Conservation (phyloP, 37 sponge, comb jelly and placozoan genomes). For the Beroe ovata region DNA sequence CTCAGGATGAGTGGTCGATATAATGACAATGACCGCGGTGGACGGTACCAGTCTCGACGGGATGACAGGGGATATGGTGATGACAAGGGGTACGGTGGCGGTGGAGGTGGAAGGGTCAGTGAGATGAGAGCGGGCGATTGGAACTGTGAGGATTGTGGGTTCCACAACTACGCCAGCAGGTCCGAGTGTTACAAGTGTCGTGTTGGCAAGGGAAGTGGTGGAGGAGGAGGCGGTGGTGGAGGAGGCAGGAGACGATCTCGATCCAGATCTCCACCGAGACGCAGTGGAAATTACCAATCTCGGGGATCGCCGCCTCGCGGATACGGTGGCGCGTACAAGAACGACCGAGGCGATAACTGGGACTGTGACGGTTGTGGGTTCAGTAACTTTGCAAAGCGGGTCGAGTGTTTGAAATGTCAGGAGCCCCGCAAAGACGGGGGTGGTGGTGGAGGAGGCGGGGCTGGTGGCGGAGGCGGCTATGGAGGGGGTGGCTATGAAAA, state of each 20-base stretch:
- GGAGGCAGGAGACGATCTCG: conserved; percentile 6
- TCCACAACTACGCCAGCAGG: conserved; percentile 61
- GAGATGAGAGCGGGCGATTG: conserved; percentile 14
- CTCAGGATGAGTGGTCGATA: conserved; percentile 26
- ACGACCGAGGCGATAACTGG: conserved; percentile 61
- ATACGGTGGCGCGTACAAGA: conserved; percentile 30
- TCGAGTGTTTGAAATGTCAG: conserved; percentile 17
- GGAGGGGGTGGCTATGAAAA: not conserved
- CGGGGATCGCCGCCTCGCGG: conserved; percentile 4
- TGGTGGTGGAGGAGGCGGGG: conserved; percentile 21
- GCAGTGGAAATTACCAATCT: not conserved
- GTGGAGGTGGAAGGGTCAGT: not conserved
- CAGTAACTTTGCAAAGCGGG: conserved; percentile 46
- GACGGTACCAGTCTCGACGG: not conserved
- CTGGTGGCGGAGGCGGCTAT: not conserved
- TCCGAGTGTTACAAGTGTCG: conserved; percentile 56
- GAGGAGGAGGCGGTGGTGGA: conserved; percentile 46
- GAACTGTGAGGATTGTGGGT: conserved; percentile 30
- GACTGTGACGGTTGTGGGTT: not conserved
- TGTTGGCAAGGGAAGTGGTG: not conserved
- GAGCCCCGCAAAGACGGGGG: not conserved
- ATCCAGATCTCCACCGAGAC: conserved; percentile 20
- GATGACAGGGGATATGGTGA: conserved; percentile 3
- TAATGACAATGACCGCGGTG: conserved; percentile 16
- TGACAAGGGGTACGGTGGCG: not conserved